A percentile compares a stretch with the other conserved stretches of the same genome.
phyloP scores from a whole-genome alignment of 2,113 vertebrate genomes.

The Astur gentilis region DNA sequence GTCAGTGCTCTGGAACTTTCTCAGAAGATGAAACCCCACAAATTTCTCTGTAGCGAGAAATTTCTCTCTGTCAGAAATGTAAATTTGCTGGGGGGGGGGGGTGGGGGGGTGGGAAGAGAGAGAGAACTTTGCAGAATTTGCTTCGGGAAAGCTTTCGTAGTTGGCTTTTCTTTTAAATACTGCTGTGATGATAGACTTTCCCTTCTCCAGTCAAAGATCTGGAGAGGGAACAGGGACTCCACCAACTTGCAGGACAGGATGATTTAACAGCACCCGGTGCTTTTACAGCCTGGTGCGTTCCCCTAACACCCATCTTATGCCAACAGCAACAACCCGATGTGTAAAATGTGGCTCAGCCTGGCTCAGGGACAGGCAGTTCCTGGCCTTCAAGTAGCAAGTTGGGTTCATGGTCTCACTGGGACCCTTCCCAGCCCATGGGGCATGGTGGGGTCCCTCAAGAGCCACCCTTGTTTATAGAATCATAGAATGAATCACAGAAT shows the following conservation, averaged over 20 bases:
- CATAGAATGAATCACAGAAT: rapidly evolving
- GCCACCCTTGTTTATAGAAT: rapidly evolving
- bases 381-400: neutral
- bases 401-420: neutral
- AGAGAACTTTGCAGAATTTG: neutral
- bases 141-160: neutral
- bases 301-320: neutral
- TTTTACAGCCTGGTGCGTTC: neutral
- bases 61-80: rapidly evolving
- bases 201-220: neutral
- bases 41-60: neutral
- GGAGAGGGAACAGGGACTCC: neutral
- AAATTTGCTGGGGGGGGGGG: neutral
- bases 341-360: rapidly evolving
- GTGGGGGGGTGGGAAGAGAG: too few species aligned
- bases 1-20: neutral
- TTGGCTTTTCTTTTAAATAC: neutral
- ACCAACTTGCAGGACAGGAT: neutral
- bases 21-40: neutral
- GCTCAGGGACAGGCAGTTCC: neutral
- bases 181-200: neutral
- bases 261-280: neutral
- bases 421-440: neutral
- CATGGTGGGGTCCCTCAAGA: too few species aligned
- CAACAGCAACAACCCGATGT: neutral